Percentiles rank a stretch among this genome's conserved stretches.
phyloP scores from a whole-genome alignment of 2,113 vertebrate genomes.

The Prietella phreatophila region DNA sequence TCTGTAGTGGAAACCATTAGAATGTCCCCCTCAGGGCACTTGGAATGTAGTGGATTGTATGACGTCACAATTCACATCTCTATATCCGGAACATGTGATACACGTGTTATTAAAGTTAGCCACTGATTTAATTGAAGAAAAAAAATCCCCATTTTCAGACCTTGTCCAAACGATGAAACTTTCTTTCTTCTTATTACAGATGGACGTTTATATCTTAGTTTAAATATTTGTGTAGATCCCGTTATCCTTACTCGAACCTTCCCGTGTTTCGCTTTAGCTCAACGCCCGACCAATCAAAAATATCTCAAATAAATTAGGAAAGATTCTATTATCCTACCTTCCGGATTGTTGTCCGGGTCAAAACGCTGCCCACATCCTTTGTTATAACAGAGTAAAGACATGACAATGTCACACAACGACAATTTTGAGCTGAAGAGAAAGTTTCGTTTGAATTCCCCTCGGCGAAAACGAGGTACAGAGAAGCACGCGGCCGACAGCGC shows the following conservation, averaged over 20 bases:
- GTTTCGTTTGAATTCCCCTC: no score
- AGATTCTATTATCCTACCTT: conserved; percentile 54
- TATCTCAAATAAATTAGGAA: no score
- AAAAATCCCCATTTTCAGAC: background rate
- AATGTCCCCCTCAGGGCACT: no score
- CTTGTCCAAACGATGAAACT: background rate
- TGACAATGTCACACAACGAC: background rate
- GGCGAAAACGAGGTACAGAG: no score
- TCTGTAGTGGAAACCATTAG: no score
- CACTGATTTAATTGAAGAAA: background rate
- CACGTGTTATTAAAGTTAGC: background rate
- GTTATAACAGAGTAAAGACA: conserved; percentile 89
- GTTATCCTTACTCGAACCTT: background rate
- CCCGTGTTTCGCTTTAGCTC: background rate
- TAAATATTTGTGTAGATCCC: background rate
- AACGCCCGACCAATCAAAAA: no score
- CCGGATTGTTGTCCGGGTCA: conserved; percentile 75
- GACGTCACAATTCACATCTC: no score
- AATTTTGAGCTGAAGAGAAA: background rate
- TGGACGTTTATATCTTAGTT: background rate
- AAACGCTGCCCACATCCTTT: conserved; percentile 89
- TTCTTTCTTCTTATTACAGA: background rate
- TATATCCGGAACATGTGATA: background rate
- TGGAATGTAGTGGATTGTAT: no score
- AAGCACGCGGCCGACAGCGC: no score